Conservation (phyloP, 2,797 vertebrate genomes). For the Characodon lateralis region DNA sequence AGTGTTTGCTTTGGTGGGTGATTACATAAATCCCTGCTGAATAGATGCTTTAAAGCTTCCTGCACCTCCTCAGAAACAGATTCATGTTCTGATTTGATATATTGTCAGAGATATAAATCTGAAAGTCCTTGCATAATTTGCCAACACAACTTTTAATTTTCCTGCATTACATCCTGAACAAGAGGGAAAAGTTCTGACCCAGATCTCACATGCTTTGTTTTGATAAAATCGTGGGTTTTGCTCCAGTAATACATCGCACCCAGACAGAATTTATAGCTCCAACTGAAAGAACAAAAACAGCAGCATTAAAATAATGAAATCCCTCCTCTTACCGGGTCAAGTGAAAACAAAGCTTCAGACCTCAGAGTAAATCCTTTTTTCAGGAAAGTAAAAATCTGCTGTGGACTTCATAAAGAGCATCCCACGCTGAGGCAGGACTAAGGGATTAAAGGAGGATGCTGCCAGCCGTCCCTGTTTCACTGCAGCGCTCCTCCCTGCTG, state of each 20-base stretch:
- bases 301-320: conserved; percentile 8
- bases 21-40: conserved; percentile 58
- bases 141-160: neutral
- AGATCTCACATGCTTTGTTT: neutral
- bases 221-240: neutral
- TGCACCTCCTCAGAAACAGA: conserved; percentile 39
- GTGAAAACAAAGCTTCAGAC: conserved; percentile 39
- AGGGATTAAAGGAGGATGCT: conserved; percentile 56
- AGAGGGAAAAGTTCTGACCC: conserved; percentile 21
- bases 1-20: conserved; percentile 34
- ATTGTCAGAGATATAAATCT: conserved; percentile 5
- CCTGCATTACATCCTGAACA: neutral
- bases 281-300: conserved; percentile 1
- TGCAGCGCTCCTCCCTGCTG: conserved; percentile 62
- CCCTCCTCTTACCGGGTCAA: conserved; percentile 62
- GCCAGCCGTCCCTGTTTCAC: conserved; percentile 33
- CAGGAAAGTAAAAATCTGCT: neutral
- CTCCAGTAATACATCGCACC: no score
- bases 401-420: conserved; percentile 43
- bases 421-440: conserved; percentile 35
- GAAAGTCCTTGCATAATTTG: neutral
- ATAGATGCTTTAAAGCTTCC: conserved; percentile 38
- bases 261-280: neutral
- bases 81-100: conserved; percentile 19
- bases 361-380: neutral